Evolutionary conservation across 2,797 vertebrate genomes (phyloP).

Genomic region (Argentina silus): DNA sequence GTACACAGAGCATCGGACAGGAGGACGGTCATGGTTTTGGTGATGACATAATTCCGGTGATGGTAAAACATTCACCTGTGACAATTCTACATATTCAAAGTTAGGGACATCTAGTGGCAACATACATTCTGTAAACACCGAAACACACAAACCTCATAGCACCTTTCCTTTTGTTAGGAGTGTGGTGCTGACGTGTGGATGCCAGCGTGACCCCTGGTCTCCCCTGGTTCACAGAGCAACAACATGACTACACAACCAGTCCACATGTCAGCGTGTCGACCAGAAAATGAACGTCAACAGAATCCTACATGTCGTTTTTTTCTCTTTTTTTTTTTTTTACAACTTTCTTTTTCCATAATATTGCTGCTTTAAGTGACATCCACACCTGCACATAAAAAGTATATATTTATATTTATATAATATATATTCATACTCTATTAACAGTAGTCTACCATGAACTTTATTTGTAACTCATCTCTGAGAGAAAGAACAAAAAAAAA

Average conservation of each 20-base stretch:
- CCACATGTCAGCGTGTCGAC: slow-evolving; percentile 77
- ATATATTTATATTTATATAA: slow-evolving; percentile 87
- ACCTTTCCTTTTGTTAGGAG: slow-evolving; percentile 58
- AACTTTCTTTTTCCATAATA: slow-evolving; percentile 74
- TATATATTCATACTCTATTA: slow-evolving; percentile 88
- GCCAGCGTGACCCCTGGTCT: slow-evolving; percentile 70
- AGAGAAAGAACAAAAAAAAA: slow-evolving; percentile 46
- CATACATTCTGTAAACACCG: slow-evolving; percentile 50
- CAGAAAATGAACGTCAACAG: slow-evolving; percentile 76
- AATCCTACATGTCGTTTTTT: slow-evolving; percentile 71
- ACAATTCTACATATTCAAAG: slow-evolving; percentile 38
- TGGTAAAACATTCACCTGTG: slow-evolving; percentile 7
- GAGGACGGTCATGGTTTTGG: not conserved
- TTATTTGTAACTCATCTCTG: slow-evolving; percentile 74
- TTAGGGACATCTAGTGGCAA: slow-evolving; percentile 33
- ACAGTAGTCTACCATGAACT: slow-evolving; percentile 84
- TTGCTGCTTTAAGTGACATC: slow-evolving; percentile 85
- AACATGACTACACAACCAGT: slow-evolving; percentile 80
- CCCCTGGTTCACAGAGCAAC: slow-evolving; percentile 80
- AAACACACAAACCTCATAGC: slow-evolving; percentile 62
- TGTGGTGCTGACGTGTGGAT: slow-evolving; percentile 48
- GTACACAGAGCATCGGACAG: not conserved
- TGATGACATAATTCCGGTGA: slow-evolving; percentile 4
- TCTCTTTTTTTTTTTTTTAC: slow-evolving; percentile 50
- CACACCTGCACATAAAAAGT: slow-evolving; percentile 88